These are phyloP conservation scores for Molorchus minor DNA, from an alignment of 2,888 invertebrate species.

Conservation along the genomic window DNA sequence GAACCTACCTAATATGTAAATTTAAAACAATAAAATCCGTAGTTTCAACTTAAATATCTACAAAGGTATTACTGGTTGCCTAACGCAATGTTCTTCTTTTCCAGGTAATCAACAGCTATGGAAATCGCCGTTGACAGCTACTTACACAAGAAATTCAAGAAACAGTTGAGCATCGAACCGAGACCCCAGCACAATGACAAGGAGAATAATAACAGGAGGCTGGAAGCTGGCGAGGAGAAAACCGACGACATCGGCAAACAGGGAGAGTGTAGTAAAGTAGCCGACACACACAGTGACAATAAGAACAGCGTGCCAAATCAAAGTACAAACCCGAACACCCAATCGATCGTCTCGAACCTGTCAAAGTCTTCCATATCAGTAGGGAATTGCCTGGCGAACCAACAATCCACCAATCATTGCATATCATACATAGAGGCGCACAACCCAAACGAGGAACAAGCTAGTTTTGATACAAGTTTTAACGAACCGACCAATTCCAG, in stretches of 20 bases:
- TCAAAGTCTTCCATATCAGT: constrained; percentile 62
- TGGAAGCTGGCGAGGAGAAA: constrained; percentile 54
- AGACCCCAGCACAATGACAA: constrained; percentile 46
- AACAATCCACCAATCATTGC: constrained; percentile 55
- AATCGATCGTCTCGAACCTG: constrained; percentile 44
- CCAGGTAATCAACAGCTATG: constrained; percentile 52
- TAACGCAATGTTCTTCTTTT: constrained; percentile 27
- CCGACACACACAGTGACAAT: constrained; percentile 47
- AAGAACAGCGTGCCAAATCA: constrained; percentile 56
- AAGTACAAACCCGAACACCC: constrained; percentile 57
- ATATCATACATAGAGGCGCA: constrained; percentile 59
- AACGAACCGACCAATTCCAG: constrained; percentile 50
- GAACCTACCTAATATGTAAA: too few species aligned
- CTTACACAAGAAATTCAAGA: constrained; percentile 93
- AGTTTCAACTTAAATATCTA: too few species aligned
- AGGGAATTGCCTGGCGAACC: constrained; percentile 48
- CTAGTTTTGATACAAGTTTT: constrained; percentile 58
- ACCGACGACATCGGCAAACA: constrained; percentile 39
- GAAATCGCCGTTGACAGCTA: constrained; percentile 69
- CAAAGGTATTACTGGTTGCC: too few species aligned
- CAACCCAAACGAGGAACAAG: constrained; percentile 44
- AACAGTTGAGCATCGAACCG: constrained; percentile 73
- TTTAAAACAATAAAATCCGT: too few species aligned
- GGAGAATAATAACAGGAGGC: constrained; percentile 50
- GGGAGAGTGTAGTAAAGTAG: constrained; percentile 36